Conservation (phyloP, 2,888 invertebrate species). For the Aspidiotus rigidus region DNA sequence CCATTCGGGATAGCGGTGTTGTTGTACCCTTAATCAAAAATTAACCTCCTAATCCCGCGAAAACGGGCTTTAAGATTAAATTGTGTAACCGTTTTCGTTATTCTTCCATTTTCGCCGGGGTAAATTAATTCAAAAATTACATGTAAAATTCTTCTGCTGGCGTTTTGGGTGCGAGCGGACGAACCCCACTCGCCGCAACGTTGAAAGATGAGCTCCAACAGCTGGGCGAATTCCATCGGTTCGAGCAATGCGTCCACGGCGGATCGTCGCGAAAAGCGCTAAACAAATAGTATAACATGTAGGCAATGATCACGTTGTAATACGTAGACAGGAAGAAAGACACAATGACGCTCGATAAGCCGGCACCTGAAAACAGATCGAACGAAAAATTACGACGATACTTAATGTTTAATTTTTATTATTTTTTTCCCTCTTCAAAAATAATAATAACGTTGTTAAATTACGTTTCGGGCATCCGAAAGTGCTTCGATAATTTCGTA, state of each 20-base stretch:
- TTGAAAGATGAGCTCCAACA: constrained; percentile 59
- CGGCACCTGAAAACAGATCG: constrained; percentile 63
- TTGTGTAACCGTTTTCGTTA: neutral
- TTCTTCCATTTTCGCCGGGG: neutral
- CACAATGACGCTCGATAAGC: constrained; percentile 85
- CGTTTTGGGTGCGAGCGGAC: constrained; percentile 64
- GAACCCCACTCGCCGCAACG: constrained; percentile 44
- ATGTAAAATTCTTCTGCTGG: constrained; percentile 88
- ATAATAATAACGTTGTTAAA: neutral
- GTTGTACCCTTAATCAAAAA: too few species aligned
- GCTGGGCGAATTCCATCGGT: constrained; percentile 72
- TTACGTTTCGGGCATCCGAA: neutral
- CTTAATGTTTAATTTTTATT: neutral
- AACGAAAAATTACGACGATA: too few species aligned
- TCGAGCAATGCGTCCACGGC: constrained; percentile 81
- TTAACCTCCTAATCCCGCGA: too few species aligned
- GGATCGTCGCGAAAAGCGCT: constrained; percentile 77
- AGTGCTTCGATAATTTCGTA: too few species aligned
- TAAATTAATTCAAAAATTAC: constrained; percentile 49
- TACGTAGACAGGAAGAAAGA: constrained; percentile 92
- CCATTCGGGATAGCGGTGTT: too few species aligned
- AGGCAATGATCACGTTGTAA: constrained; percentile 90
- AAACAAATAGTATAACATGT: constrained; percentile 87
- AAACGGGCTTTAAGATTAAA: neutral
- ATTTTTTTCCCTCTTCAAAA: neutral